phyloP scores from a whole-genome alignment of 2,113 vertebrate species.

The Rhinichthys klamathensis region DNA sequence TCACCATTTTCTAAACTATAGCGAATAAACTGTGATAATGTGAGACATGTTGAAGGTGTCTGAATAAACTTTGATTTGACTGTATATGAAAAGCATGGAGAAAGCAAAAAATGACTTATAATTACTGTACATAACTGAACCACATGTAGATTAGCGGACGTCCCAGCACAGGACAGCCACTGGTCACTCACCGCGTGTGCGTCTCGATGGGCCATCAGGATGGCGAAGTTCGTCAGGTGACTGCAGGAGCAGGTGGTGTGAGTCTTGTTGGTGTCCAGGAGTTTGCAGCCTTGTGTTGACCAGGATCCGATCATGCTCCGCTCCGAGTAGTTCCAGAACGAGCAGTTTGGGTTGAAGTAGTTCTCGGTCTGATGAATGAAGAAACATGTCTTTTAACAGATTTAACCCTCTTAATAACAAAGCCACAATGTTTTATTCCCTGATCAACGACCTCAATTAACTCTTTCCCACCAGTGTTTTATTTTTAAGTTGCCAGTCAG shows the following conservation, averaged over 20 bases:
- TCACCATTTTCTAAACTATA: too few species aligned
- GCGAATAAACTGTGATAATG: too few species aligned
- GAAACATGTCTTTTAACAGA: neutral
- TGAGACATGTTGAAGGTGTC: too few species aligned
- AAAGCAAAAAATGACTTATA: neutral
- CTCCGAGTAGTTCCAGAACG: slow-evolving; percentile 99
- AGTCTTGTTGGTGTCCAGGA: slow-evolving; percentile 94
- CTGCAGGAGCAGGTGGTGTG: slow-evolving; percentile 96
- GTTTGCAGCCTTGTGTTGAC: slow-evolving; percentile 98
- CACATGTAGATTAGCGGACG: neutral
- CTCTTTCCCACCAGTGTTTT: too few species aligned
- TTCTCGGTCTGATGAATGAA: slow-evolving; percentile 87
- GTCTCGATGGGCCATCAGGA: slow-evolving; percentile 95
- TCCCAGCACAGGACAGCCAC: neutral
- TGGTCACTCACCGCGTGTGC: slow-evolving; percentile 83
- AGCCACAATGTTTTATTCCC: neutral
- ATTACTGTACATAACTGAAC: neutral
- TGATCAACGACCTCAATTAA: neutral
- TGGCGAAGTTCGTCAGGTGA: slow-evolving; percentile 98
- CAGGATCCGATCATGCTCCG: slow-evolving; percentile 98
- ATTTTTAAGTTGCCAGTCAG: too few species aligned
- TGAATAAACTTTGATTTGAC: too few species aligned
- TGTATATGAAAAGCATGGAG: neutral
- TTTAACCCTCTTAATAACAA: neutral
- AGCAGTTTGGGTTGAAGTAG: slow-evolving; percentile 99